These are phyloP conservation scores for Mustela nigripes DNA, from an alignment of 2,113 vertebrate species.

Conservation along the genomic window DNA sequence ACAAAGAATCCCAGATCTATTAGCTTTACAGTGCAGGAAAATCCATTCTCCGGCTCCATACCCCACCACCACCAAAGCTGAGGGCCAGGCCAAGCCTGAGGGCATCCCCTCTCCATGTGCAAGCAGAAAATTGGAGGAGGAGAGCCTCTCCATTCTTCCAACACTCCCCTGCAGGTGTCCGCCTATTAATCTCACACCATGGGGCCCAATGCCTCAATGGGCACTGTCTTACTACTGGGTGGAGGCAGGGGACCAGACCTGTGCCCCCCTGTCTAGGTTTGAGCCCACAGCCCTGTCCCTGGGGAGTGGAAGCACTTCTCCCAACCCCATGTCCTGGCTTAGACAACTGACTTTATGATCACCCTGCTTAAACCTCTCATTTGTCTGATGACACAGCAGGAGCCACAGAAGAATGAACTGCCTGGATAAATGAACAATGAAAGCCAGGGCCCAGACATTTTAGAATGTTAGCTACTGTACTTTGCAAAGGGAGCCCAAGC, in stretches of 20 bases:
- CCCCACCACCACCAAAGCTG: too few species aligned
- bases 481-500: background rate
- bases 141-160: background rate
- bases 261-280: background rate
- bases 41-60: background rate
- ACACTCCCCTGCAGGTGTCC: background rate
- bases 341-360: background rate
- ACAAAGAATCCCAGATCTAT: background rate
- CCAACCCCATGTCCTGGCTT: background rate
- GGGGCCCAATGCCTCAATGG: background rate
- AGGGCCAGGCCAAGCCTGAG: background rate
- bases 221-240: background rate
- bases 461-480: background rate
- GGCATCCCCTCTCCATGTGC: background rate
- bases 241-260: background rate
- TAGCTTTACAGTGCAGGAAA: background rate
- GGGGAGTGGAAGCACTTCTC: background rate
- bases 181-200: accelerated
- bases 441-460: background rate
- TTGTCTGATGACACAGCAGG: background rate
- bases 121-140: background rate
- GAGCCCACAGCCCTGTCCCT: background rate
- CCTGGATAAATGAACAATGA: background rate
- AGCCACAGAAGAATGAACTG: background rate
- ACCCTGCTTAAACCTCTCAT: background rate